phyloP scores from a whole-genome alignment of 2,113 vertebrate genomes.

The Brachyhypopomus occidentalis region DNA sequence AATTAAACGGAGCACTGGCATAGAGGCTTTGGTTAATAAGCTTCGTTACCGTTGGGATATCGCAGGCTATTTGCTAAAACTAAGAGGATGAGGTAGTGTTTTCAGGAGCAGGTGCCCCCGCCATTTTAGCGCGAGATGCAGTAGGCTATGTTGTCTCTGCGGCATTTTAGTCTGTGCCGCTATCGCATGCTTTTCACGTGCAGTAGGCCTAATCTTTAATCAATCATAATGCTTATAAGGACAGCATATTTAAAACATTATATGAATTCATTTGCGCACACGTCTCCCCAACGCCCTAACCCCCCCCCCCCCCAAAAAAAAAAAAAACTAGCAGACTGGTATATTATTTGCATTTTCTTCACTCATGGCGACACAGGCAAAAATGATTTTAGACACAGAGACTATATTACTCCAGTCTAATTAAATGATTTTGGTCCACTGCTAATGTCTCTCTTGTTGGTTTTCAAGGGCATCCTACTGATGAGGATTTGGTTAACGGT shows the following conservation, averaged over 20 bases:
- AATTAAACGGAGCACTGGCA: not conserved
- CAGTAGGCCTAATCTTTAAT: not conserved
- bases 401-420: not conserved
- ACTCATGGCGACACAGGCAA: not conserved
- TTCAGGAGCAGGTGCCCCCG: constrained; percentile 42
- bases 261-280: not conserved
- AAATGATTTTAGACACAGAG: not conserved
- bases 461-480: constrained; percentile 89
- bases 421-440: constrained; percentile 48
- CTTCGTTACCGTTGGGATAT: not conserved
- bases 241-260: not conserved
- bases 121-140: constrained; percentile 26
- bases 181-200: not conserved
- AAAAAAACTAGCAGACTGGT: too few species aligned
- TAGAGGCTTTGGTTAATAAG: too few species aligned
- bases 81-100: not conserved
- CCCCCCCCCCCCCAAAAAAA: too few species aligned
- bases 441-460: constrained; percentile 74
- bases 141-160: constrained; percentile 18
- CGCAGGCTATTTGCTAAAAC: not conserved
- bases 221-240: not conserved
- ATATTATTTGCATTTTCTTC: not conserved
- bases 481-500: constrained; percentile 85
- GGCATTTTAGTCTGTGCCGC: constrained; percentile 18
- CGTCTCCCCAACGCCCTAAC: too few species aligned